phyloP scores from a whole-genome alignment of 2,113 vertebrate genomes.

The Manacus vitellinus region DNA sequence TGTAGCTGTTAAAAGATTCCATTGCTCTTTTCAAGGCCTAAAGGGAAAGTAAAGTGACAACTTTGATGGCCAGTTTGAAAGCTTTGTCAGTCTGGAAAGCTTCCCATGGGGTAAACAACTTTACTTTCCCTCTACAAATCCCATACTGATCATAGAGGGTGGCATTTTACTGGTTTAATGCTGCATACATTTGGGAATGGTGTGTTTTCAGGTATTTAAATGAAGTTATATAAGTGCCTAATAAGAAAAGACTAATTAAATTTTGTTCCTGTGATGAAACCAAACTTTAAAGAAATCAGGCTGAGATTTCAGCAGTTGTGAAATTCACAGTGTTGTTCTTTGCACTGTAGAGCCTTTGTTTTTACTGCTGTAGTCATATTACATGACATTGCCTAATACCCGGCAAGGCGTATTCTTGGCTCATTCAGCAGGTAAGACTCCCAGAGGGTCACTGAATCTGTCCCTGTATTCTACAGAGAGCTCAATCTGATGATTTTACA shows the following conservation, averaged over 20 bases:
- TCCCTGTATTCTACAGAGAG: not conserved
- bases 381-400: slow-evolving; percentile 10
- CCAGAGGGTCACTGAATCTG: slow-evolving; percentile 14
- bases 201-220: not conserved
- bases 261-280: not conserved
- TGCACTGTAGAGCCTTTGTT: slow-evolving; percentile 42
- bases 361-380: slow-evolving; percentile 15
- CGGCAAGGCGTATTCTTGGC: not conserved
- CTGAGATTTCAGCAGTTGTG: slow-evolving; percentile 20
- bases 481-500: not conserved
- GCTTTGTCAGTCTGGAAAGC: not conserved
- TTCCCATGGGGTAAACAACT: not conserved
- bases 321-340: slow-evolving; percentile 27
- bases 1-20: not conserved
- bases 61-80: not conserved
- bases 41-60: not conserved
- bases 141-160: not conserved
- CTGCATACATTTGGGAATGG: not conserved
- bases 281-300: not conserved
- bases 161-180: not conserved
- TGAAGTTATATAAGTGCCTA: not conserved
- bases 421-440: slow-evolving; percentile 1
- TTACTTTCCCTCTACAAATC: not conserved
- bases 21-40: slow-evolving; percentile 6
- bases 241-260: not conserved